Percentiles rank a stretch among this genome's conserved stretches.
Evolutionary conservation across 2,113 vertebrate species (phyloP).

Genomic region (Speoplatyrhinus poulsoni): DNA sequence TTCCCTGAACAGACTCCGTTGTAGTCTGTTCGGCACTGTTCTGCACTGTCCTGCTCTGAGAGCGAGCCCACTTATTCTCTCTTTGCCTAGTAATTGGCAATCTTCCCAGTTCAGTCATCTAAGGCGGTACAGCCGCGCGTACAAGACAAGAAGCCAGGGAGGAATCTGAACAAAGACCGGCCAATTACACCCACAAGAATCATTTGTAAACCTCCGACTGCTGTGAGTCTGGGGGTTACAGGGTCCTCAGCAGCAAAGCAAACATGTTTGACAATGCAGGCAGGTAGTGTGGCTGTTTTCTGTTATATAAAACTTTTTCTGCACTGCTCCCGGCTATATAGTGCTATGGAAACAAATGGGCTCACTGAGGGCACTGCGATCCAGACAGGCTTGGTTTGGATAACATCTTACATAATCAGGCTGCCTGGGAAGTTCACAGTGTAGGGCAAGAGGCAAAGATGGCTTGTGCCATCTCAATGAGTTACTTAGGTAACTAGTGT

Average conservation of each 20-base stretch:
- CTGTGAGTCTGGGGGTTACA: background rate
- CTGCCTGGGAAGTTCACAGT: constrained; percentile 64
- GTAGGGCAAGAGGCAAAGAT: constrained; percentile 61
- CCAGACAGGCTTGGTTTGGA: constrained; percentile 70
- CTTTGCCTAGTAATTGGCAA: constrained; percentile 32
- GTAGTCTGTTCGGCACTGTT: constrained; percentile 8
- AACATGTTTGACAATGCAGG: constrained; percentile 26
- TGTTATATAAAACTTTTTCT: constrained; percentile 67
- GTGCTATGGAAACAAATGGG: constrained; percentile 66
- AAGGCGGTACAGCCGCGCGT: constrained; percentile 10
- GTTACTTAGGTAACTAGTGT: constrained; percentile 45
- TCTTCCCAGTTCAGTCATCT: constrained; percentile 30
- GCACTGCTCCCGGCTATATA: constrained; percentile 56
- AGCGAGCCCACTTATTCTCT: constrained; percentile 32
- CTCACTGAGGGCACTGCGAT: constrained; percentile 53
- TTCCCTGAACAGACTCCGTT: background rate
- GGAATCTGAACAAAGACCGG: constrained; percentile 29
- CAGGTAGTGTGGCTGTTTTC: constrained; percentile 40
- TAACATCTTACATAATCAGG: constrained; percentile 75
- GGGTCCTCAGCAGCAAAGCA: background rate
- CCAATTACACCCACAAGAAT: constrained; percentile 34
- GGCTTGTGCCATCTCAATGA: constrained; percentile 49
- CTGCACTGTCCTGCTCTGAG: constrained; percentile 8
- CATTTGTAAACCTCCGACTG: constrained; percentile 23
- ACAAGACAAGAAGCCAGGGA: background rate